Evolutionary conservation across 2,888 invertebrate genomes (phyloP), one percentile per base, ranked within the genome.

Genomic region (Pristionchus japonicus): DNA sequence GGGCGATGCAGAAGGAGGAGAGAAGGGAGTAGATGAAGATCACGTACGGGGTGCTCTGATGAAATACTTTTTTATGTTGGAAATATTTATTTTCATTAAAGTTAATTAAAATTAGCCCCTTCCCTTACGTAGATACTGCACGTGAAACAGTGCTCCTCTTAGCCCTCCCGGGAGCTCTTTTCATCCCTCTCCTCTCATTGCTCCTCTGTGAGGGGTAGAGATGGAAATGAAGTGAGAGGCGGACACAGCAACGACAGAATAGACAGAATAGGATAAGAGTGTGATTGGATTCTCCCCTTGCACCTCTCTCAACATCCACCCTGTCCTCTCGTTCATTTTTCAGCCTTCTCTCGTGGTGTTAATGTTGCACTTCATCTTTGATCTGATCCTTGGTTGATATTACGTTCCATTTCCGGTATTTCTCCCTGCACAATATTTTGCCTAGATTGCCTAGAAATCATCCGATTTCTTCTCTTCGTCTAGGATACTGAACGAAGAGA

Each of bases 251-350:
- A n/a, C n/a, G n/a, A n/a, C n/a, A n/a, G n/a, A n/a, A n/a, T n/a
- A n/a, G 74, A 40, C 37, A 40, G 74, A 74, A 74, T 74, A 74
- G 74, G 74, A 74, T 74, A 74, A 74, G 74, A 74, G 74, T 74
- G 74, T 74, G 74, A 74, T 37, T 74, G 74, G 74, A 74, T 74
- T 67, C 67, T 67, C 67, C 40, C 61, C 57, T 84, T 11, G n/a
- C n/a, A n/a, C 40, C 23, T 43, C 85, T 64, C 64, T 85, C 85
- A 7, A 27, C 49, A 37, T 64, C 1, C 64, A 34, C 17, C 49
- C 43, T 11, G 31, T 20, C 84, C 27, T 64, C 40, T 85, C 64
- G 17, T 49, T 49, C 83, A 11, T 83, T 34, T 52, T 49, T 40
- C 52, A 23, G 3, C 31, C 43, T 9, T n/a, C 3, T 83, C 43